Base-by-base conservation (phyloP, 2,113 vertebrate species). In the Ctenodactylus gundi region DNA sequence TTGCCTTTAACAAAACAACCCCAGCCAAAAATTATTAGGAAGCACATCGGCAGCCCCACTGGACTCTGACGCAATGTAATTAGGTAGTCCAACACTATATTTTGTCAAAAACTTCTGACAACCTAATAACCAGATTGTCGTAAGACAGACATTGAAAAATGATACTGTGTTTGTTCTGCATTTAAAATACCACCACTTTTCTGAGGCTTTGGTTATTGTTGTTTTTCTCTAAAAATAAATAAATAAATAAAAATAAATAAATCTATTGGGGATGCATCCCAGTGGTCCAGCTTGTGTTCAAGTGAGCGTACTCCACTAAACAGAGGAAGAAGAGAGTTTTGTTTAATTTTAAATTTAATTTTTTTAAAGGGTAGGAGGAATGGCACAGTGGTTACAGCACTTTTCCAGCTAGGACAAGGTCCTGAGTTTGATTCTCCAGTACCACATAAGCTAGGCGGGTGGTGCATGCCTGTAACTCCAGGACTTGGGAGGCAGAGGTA, bases 61-160 rank as follows among this genome's bases (percentile, higher is more conserved):
- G 34, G 95, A 95, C 95, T 98, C 97, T 70, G 83, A 94, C 95
- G 80, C 93, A 98, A 97, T 95, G 94, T 96, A 97, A 98, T 98
- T 96, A 97, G 92, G 96, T 97, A 98, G 96, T 95, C 96, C 94
- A 90, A 96, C 0, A 1, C 86, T 91, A 90, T 36, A 88, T 95
- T 98, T 97, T 97, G 96, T 97, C 94, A 97, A 93, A 98, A 96
- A 96, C 89, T 94, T 96, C 53, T 92, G 98, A 97, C 96, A 98
- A 96, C 81, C 91, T 97, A 98, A 97, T 98, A 98, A 98, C 94
- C 91, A 97, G 82, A 98, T 87, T 97, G 96, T 96, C 97, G 97
- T 88, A 21, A 41, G 95, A 96, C 29, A 95, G 91, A 97, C 96
- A 97, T 82, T 96, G 82, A 98, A 97, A 98, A 98, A 97, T 94